These are phyloP conservation scores for Saimiri boliviensis DNA, from an alignment of 2,113 vertebrate species.

Conservation along the genomic window DNA sequence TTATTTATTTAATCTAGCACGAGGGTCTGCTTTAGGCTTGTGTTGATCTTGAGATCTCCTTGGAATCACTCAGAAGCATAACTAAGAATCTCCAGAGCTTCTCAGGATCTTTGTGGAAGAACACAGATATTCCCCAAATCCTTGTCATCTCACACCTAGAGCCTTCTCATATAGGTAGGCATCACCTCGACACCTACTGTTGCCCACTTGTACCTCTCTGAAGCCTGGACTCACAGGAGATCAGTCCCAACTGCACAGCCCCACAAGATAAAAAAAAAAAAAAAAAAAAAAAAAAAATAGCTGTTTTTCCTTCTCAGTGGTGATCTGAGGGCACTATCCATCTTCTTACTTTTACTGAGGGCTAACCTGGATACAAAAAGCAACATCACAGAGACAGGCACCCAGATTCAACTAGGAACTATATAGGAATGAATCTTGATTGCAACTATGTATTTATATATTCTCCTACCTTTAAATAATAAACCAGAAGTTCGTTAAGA, in stretches of 20 bases:
- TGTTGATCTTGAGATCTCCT: background rate
- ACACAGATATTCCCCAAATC: background rate
- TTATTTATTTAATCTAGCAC: background rate
- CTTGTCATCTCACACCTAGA: background rate
- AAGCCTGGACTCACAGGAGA: background rate
- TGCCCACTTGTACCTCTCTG: background rate
- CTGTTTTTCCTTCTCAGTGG: background rate
- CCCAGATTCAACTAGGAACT: background rate
- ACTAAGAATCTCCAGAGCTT: background rate
- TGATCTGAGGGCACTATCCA: background rate
- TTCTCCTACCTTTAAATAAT: constrained; percentile 95
- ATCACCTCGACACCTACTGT: background rate
- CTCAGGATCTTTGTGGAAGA: background rate
- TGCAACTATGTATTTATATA: too few species aligned
- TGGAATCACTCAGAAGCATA: background rate
- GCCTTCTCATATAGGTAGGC: background rate
- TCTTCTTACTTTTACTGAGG: background rate
- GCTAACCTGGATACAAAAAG: background rate
- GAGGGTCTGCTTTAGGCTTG: background rate
- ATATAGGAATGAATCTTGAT: fast-evolving
- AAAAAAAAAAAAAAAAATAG: too few species aligned
- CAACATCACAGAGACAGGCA: background rate
- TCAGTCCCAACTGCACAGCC: background rate
- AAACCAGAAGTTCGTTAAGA: constrained; percentile 97
- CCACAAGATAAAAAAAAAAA: background rate